phyloP scores from a whole-genome alignment of 2,888 invertebrate genomes.

The Aethes cnicana region DNA sequence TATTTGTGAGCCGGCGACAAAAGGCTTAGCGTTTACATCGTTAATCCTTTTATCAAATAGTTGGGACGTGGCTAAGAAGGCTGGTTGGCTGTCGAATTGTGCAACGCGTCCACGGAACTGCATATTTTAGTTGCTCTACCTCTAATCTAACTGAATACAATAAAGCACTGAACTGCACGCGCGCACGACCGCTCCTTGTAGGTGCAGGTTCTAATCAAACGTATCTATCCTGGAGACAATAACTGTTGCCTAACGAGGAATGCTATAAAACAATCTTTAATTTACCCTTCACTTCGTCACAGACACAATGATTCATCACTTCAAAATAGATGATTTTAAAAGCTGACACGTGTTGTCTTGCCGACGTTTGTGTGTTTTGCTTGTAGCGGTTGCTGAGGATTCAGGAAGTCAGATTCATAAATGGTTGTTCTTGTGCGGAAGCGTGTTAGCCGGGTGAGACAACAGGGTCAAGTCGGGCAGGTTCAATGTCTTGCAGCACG shows the following conservation, averaged over 20 bases:
- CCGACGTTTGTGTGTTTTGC: not conserved
- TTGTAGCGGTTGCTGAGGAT: not conserved
- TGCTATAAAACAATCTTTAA: slow-evolving; percentile 11
- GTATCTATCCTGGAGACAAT: slow-evolving; percentile 52
- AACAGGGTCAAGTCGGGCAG: slow-evolving; percentile 61
- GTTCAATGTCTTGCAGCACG: slow-evolving; percentile 63
- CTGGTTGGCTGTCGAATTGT: slow-evolving; percentile 52
- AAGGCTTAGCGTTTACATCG: slow-evolving; percentile 32
- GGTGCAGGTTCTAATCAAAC: slow-evolving; percentile 54
- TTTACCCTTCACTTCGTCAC: slow-evolving; percentile 12
- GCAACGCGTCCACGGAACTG: slow-evolving; percentile 55
- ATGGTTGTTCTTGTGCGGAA: slow-evolving; percentile 40
- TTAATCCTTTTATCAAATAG: slow-evolving; percentile 53
- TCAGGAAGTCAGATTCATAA: slow-evolving; percentile 58
- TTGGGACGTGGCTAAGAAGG: slow-evolving; percentile 47
- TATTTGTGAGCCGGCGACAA: slow-evolving; percentile 21
- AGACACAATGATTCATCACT: not conserved
- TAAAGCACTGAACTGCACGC: slow-evolving; percentile 3
- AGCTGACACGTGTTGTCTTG: not conserved
- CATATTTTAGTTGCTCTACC: slow-evolving; percentile 55
- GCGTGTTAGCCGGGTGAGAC: slow-evolving; percentile 49
- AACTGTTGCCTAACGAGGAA: slow-evolving; percentile 50
- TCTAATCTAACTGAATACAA: slow-evolving; percentile 33
- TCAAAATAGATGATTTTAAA: not conserved
- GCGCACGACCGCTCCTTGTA: slow-evolving; percentile 41